Base-by-base conservation (phyloP, 1,140 invertebrate species). In the Acromyrmex echinatior region DNA sequence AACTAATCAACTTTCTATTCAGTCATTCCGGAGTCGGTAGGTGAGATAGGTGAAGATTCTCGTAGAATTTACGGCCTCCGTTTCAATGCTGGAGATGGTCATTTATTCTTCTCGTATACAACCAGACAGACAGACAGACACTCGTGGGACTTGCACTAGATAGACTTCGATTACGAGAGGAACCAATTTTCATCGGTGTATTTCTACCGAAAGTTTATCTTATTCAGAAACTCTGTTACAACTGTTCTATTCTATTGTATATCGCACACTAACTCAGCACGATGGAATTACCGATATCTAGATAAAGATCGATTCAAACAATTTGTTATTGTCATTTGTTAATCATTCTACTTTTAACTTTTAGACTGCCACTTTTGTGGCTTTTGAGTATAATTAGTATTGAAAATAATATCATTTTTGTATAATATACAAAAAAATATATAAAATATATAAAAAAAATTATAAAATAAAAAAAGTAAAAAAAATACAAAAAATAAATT, bases 131-230 rank as follows among this genome's bases (percentile, higher is more conserved):
- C 53, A 65, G 45, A 39, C 62, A 39, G 39, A 39, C 70, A 85
- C 86, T 76, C 86, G 66, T 51, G 86, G 77, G 86, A 86, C 82
- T 85, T 76, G n/a, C 63, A n/a, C 71, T 65, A 80, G 87, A 77
- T 78, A 76, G 58, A 85, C 56, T 87, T 86, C 85, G 87, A 86
- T 88, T 87, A 79, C 66, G 63, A 80, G 35, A n/a, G 39, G 66
- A 87, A 49, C 39, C 51, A 28, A 53, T 87, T 31, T 65, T 31
- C 31, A 31, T 87, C 39, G 10, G 28, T 51, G 62, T 84, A 51
- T 84, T 51, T 74, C 56, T 35, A 31, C n/a, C 25, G 56, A 45
- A 28, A 49, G 68, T 74, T 51, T 14, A 74, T 84, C 56, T 84
- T 65, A 53, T 60, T 82, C 39, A 56, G n/a, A 63, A 84, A 81